Base-by-base conservation (phyloP, 2,113 vertebrate genomes). In the Takifugu bimaculatus region DNA sequence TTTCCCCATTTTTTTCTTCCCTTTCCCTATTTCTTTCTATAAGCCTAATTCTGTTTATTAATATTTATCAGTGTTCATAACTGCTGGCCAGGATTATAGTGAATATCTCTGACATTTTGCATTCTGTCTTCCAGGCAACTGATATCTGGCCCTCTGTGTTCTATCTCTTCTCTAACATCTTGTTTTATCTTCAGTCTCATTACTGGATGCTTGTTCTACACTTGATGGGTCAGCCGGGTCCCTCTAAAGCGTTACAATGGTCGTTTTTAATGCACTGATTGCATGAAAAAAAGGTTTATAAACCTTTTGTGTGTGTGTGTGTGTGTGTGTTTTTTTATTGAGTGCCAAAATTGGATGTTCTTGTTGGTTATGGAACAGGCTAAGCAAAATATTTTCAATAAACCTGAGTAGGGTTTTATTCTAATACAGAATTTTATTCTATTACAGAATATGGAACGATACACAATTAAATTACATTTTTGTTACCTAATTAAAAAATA, bases 11-110 rank as follows among this genome's bases (percentile, higher is more conserved):
- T 13, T 60, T 29, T 52, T 6, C n/a, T 4, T 9, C 45, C 50
- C 6, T n/a, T 25, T 50, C 15, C 26, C 20, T 53, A 20, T 51
- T 42, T 65, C 62, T 78, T 68, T 65, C 52, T 69, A 59, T 45
- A 26, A 57, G 63, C 60, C 78, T 80, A 76, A 81, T 82, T 63
- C 63, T 62, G 63, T 81, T 77, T 82, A 82, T 85, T 83, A 79
- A 83, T 84, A 79, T 85, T 79, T 78, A 85, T 85, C 72, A 69
- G 60, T 57, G 76, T 56, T 83, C 68, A 87, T 87, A 77, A 81
- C 76, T 66, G 63, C 65, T 75, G 69, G 69, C 62, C 63, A 72
- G 57, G 59, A 76, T 76, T 71, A 55, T 51, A 50, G 63, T 76
- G 47, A 65, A 54, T 72, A 70, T 70, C 54, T 65, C 53, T 70